A percentile compares a stretch with the other conserved stretches of the same genome.
These are phyloP conservation scores for Colletes collaris DNA, from an alignment of 2,888 invertebrate species.

Conservation along the genomic window DNA sequence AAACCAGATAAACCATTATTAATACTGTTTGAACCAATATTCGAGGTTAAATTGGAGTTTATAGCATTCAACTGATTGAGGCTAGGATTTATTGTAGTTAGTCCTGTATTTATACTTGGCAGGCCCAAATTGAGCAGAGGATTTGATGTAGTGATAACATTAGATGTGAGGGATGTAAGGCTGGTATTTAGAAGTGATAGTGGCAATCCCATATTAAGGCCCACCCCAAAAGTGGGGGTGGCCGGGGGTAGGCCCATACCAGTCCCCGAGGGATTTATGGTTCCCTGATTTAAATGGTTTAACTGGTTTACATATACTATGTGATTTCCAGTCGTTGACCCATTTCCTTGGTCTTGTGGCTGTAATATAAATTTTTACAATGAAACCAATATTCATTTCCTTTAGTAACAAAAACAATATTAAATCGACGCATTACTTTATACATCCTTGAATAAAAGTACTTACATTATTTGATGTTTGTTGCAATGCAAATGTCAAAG, in stretches of 20 bases:
- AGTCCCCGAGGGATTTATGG: conserved; percentile 82
- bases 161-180: conserved; percentile 81
- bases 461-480: conserved; percentile 80
- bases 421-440: not conserved
- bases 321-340: conserved; percentile 81
- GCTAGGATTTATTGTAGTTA: conserved; percentile 80
- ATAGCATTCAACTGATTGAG: conserved; percentile 80
- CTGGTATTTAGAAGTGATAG: conserved; percentile 81
- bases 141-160: conserved; percentile 82
- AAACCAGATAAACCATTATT: conserved; percentile 79
- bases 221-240: conserved; percentile 83
- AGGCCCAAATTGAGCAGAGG: conserved; percentile 82
- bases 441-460: conserved; percentile 26
- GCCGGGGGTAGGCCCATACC: conserved; percentile 83
- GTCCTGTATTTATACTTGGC: conserved; percentile 79
- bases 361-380: conserved; percentile 61
- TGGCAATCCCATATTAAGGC: conserved; percentile 83
- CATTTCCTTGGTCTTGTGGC: conserved; percentile 81
- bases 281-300: conserved; percentile 82
- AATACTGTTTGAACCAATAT: conserved; percentile 80
- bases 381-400: conserved; percentile 17
- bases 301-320: conserved; percentile 82
- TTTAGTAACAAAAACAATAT: not conserved
- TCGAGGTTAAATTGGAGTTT: conserved; percentile 78
- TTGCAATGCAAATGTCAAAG: conserved; percentile 81